phyloP scores from a whole-genome alignment of 1,140 invertebrate species.

The Campoletis sonorensis region DNA sequence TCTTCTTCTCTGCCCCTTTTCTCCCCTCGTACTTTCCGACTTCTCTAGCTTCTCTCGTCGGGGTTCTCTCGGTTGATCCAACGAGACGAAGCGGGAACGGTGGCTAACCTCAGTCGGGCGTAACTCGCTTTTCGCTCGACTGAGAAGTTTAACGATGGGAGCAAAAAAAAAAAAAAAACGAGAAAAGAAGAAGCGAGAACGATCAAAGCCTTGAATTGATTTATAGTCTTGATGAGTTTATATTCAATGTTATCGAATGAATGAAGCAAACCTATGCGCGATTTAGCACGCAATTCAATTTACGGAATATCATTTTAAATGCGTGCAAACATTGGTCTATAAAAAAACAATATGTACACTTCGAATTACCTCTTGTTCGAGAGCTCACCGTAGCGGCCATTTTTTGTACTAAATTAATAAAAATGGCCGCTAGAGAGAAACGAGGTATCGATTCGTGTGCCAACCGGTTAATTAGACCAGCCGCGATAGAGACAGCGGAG shows the following conservation, averaged over 20 bases:
- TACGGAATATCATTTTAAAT: background rate
- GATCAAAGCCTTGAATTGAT: background rate
- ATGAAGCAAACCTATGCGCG: background rate
- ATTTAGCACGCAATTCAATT: background rate
- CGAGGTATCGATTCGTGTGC: slow-evolving; percentile 36
- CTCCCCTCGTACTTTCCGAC: slow-evolving; percentile 14
- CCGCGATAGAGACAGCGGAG: background rate
- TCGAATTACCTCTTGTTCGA: slow-evolving; percentile 53
- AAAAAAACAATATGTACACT: slow-evolving; percentile 53
- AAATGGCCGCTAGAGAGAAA: slow-evolving; percentile 41
- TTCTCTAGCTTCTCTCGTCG: slow-evolving; percentile 18
- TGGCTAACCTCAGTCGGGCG: slow-evolving; percentile 53
- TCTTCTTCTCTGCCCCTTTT: background rate
- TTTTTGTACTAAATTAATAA: slow-evolving; percentile 49
- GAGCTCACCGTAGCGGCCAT: slow-evolving; percentile 35
- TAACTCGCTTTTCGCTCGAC: slow-evolving; percentile 58
- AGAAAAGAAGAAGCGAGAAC: no score
- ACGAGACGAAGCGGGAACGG: slow-evolving; percentile 28
- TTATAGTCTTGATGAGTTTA: background rate
- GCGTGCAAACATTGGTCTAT: slow-evolving; percentile 5
- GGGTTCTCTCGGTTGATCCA: slow-evolving; percentile 50
- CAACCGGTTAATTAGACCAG: slow-evolving; percentile 41
- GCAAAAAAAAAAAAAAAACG: background rate
- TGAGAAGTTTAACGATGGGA: slow-evolving; percentile 51
- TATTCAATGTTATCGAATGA: background rate